These are phyloP conservation scores for Meiosimyza platycephala DNA, from an alignment of 2,888 invertebrate species.

Conservation along the genomic window DNA sequence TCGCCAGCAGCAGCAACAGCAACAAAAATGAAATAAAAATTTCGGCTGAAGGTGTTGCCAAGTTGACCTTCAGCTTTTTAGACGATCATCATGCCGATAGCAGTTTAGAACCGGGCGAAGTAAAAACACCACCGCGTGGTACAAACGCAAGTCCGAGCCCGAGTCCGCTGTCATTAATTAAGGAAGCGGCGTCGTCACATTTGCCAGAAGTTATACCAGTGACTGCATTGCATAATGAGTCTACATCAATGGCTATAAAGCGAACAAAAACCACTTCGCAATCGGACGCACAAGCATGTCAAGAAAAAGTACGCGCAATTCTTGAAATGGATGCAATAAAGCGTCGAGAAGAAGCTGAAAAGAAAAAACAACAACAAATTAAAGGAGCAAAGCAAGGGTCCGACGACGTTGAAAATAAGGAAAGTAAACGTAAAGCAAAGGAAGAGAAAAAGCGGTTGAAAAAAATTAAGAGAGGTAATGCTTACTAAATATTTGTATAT, in stretches of 20 bases:
- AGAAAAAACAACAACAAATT: constrained; percentile 41
- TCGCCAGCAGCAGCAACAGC: neutral
- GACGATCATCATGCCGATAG: constrained; percentile 59
- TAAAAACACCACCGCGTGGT: constrained; percentile 63
- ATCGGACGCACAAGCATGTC: constrained; percentile 51
- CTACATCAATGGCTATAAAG: constrained; percentile 32
- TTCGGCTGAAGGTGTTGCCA: constrained; percentile 49
- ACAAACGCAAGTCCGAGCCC: constrained; percentile 20
- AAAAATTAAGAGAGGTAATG: constrained; percentile 45
- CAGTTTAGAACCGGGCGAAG: constrained; percentile 63
- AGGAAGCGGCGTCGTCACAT: constrained; percentile 38
- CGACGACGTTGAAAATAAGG: constrained; percentile 42
- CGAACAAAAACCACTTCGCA: constrained; percentile 50
- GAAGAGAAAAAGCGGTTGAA: constrained; percentile 47
- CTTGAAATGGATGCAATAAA: constrained; percentile 56
- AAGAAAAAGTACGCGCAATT: constrained; percentile 53
- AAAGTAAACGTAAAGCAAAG: constrained; percentile 46
- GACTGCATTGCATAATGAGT: constrained; percentile 16
- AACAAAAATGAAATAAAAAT: constrained; percentile 49
- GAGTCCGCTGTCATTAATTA: constrained; percentile 22
- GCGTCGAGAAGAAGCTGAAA: constrained; percentile 51
- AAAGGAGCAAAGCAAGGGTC: constrained; percentile 36
- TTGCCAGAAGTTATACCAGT: constrained; percentile 26
- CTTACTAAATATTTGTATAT: neutral
- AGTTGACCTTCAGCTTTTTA: constrained; percentile 49